Conservation (phyloP, 2,888 invertebrate species). For the Bimastos eiseni region DNA sequence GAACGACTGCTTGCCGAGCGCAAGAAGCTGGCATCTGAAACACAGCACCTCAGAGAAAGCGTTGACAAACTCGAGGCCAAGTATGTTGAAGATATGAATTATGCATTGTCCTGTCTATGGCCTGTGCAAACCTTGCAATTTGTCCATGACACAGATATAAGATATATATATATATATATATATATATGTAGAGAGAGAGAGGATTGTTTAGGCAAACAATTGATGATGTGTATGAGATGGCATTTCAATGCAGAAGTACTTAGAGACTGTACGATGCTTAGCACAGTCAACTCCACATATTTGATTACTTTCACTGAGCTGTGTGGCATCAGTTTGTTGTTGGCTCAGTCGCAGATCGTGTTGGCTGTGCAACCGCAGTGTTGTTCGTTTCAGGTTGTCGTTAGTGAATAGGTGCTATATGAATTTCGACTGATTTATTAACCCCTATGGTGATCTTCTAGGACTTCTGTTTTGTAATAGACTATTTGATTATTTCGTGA, state of each 20-base stretch:
- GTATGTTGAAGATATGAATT: slow-evolving; percentile 45
- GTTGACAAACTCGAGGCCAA: slow-evolving; percentile 68
- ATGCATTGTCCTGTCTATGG: background rate
- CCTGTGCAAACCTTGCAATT: too few species aligned
- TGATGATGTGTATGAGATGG: background rate
- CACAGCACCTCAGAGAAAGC: slow-evolving; percentile 67
- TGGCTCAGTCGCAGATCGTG: background rate
- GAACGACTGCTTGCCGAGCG: slow-evolving; percentile 66
- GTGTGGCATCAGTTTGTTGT: background rate
- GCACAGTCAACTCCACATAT: background rate
- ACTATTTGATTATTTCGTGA: too few species aligned
- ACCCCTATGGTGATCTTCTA: too few species aligned
- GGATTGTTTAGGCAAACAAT: background rate
- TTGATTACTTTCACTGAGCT: background rate
- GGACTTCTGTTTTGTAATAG: too few species aligned
- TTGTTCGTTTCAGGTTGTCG: background rate
- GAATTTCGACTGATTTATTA: too few species aligned
- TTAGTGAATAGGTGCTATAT: too few species aligned
- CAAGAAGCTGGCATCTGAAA: slow-evolving; percentile 66
- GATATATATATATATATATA: too few species aligned
- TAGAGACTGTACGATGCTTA: background rate
- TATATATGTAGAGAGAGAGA: background rate
- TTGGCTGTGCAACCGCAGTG: background rate
- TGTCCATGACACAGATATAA: too few species aligned
- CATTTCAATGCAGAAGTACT: background rate